Evolutionary conservation across 2,113 vertebrate species (phyloP).

Genomic region (Cynoglossus semilaevis): DNA sequence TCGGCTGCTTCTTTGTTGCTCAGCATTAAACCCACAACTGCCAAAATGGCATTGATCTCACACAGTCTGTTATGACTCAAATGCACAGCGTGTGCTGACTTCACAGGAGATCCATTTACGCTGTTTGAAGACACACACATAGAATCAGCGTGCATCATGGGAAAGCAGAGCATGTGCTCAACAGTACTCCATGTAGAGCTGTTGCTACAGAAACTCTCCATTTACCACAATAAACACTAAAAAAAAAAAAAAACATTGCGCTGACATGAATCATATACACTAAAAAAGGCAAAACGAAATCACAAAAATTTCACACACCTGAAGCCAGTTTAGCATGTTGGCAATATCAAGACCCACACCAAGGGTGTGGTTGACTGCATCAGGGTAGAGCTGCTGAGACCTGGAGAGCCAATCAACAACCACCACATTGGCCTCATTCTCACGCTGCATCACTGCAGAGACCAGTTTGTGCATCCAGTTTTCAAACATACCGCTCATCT

Average conservation of each 20-base stretch:
- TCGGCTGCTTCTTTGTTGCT: not conserved
- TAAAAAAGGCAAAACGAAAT: too few relatives aligned
- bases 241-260: too few relatives aligned
- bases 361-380: slow-evolving; percentile 84
- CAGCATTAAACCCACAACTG: not conserved
- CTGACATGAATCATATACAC: too few relatives aligned
- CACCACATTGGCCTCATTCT: slow-evolving; percentile 84
- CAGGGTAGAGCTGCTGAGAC: slow-evolving; percentile 88
- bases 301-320: slow-evolving; percentile 62
- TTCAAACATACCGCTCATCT: slow-evolving; percentile 91
- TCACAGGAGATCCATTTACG: too few relatives aligned
- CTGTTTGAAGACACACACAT: not conserved
- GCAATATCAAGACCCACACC: slow-evolving; percentile 82
- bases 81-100: not conserved
- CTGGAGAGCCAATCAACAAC: slow-evolving; percentile 88
- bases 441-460: slow-evolving; percentile 80
- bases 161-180: too few relatives aligned
- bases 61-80: not conserved
- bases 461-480: slow-evolving; percentile 87
- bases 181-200: too few relatives aligned
- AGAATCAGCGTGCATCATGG: too few relatives aligned
- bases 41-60: not conserved
- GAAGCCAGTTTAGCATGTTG: slow-evolving; percentile 84
- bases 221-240: too few relatives aligned
- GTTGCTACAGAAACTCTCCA: too few relatives aligned